These are phyloP conservation scores for Otocyon megalotis DNA, from an alignment of 2,113 vertebrate species.

Conservation along the genomic window DNA sequence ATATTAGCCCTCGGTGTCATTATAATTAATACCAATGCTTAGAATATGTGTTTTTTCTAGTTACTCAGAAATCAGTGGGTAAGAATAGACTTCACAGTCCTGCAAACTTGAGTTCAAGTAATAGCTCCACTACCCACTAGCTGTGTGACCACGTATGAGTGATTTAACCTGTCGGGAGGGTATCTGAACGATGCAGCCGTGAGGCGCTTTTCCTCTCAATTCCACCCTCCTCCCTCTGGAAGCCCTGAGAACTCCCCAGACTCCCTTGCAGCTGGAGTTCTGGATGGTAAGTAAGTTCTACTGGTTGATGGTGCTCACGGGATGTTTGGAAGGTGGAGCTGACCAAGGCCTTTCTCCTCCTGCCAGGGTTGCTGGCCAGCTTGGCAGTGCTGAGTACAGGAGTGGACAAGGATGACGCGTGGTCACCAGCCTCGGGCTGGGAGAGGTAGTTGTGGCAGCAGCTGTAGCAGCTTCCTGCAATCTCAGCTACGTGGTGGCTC, in stretches of 20 bases:
- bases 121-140: neutral
- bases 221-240: neutral
- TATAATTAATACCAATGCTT: neutral
- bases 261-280: slow-evolving; percentile 16
- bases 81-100: neutral
- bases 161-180: neutral
- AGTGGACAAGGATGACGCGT: neutral
- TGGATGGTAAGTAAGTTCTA: neutral
- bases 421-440: neutral
- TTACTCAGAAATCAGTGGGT: neutral
- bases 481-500: neutral
- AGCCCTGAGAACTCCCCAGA: neutral
- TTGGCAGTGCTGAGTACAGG: neutral
- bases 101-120: neutral
- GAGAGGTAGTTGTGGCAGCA: neutral
- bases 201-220: neutral
- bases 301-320: neutral
- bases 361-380: neutral
- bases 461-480: neutral
- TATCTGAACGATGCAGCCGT: neutral
- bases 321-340: neutral
- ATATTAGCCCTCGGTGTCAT: neutral
- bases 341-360: neutral
- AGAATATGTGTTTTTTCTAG: slow-evolving; percentile 17
- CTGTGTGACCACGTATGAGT: neutral